Evolutionary conservation across 2,113 vertebrate genomes (phyloP), one percentile per base, ranked within the genome.

Genomic region (Phylloscopus whistleri): DNA sequence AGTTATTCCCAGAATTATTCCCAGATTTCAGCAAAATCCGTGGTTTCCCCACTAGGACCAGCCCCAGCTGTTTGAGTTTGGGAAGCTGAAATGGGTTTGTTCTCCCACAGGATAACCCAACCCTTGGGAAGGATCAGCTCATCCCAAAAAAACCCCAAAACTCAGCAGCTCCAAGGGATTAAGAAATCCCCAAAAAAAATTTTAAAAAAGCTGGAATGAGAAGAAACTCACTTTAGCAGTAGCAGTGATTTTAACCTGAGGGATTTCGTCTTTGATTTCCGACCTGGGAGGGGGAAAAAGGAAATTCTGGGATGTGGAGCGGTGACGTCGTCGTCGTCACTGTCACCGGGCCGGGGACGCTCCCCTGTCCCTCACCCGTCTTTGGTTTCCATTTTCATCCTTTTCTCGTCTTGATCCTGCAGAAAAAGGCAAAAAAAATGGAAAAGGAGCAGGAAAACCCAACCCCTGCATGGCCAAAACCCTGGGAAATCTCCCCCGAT

Each of bases 331-430:
- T 3, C 6, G 1, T 0, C 35, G 48, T 19, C 66, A 19, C 8
- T 10, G 4, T 1, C 26, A 6, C 55, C 3, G 2, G 35, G 35
- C 21, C 7, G 6, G 70, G 52, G n/a, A 23, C 0, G 4, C 6
- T 13, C 52, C 5, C 21, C 35, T 4, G 13, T 9, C 59, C 64
- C 98, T 97, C 96, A 99, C 99, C 79, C 97, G 19, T 98, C 98
- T 90, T 97, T 97, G 7, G 96, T 88, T 56, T 98, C 98, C 11
- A 99, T 97, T 97, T 98, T 99, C 19, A 99, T 96, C 89, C 98
- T 98, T 82, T 99, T 99, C 95, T 99, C 99, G 9, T 99, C 99
- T 64, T 98, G 98, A 13, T 97, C 95, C 98, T 98, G 49, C 20
- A 62, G 33, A 52, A 56, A 67, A 14, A 86, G 21, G 84, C 0